These are phyloP conservation scores for Petrocephalus microphthalmus DNA, from an alignment of 2,113 vertebrate genomes.

Conservation along the genomic window DNA sequence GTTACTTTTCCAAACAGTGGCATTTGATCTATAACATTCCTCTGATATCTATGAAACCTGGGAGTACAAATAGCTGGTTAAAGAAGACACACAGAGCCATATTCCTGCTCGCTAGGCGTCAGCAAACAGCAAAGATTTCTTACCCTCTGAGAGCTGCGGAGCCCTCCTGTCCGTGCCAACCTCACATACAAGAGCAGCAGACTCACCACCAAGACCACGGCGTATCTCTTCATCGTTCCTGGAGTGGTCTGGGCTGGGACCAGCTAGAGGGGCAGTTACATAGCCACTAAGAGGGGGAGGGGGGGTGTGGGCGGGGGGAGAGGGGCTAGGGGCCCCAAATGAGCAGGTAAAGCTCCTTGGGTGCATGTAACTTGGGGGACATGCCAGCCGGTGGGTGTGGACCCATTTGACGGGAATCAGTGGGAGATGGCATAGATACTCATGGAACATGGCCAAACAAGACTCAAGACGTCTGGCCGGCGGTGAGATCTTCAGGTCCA, in stretches of 20 bases:
- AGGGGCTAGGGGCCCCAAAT: background rate
- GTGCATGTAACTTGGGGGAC: background rate
- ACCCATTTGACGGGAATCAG: background rate
- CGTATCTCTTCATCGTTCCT: slow-evolving; percentile 64
- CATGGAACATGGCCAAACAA: background rate
- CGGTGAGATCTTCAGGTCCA: background rate
- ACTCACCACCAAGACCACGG: slow-evolving; percentile 52
- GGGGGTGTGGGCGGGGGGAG: background rate
- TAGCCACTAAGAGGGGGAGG: background rate
- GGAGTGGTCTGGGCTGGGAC: background rate
- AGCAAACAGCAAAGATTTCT: slow-evolving; percentile 28
- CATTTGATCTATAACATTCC: background rate
- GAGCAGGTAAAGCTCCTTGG: background rate
- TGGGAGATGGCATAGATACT: background rate
- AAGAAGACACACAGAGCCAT: background rate
- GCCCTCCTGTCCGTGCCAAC: slow-evolving; percentile 58
- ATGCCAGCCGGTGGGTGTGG: background rate
- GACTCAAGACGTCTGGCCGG: background rate
- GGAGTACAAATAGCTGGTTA: background rate
- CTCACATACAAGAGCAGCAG: slow-evolving; percentile 60
- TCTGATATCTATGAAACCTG: background rate
- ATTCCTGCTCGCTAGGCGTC: background rate
- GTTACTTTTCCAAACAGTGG: background rate
- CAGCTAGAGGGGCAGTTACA: slow-evolving; percentile 11
- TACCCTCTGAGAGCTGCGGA: slow-evolving; percentile 61